A percentile compares a stretch with the other conserved stretches of the same genome.
Conservation (phyloP, 2,888 invertebrate genomes). For the Mongoloraphidia duomilia region DNA sequence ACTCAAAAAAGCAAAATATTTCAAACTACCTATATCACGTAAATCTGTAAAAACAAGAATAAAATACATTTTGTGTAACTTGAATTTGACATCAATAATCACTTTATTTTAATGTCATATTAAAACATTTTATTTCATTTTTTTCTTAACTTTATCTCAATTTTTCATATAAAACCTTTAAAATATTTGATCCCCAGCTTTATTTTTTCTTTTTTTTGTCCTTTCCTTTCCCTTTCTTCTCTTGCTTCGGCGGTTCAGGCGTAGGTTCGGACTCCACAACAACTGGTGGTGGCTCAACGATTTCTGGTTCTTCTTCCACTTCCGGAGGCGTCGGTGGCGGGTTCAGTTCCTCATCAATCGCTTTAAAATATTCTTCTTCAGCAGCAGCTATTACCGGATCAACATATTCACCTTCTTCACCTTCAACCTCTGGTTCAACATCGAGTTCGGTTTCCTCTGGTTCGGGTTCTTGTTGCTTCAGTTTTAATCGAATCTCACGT, state of each 20-base stretch:
- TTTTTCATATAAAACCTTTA: too few species aligned
- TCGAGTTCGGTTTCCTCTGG: conserved; percentile 22
- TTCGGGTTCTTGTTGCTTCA: conserved; percentile 2
- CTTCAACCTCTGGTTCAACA: not conserved
- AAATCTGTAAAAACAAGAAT: too few species aligned
- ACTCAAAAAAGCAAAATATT: too few species aligned
- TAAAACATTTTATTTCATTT: too few species aligned
- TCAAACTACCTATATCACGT: too few species aligned
- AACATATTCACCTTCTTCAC: not conserved
- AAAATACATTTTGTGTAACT: too few species aligned
- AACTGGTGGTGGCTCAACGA: conserved; percentile 2
- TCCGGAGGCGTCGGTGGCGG: conserved; percentile 3
- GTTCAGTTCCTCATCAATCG: conserved; percentile 17
- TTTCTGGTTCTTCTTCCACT: not conserved
- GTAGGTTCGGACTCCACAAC: conserved; percentile 11
- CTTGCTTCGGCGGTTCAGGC: conserved; percentile 9
- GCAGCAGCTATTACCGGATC: conserved; percentile 16
- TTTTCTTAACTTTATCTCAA: too few species aligned
- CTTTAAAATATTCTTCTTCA: conserved; percentile 22
- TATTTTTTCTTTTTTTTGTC: not conserved
- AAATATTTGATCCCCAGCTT: too few species aligned
- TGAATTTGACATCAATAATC: too few species aligned
- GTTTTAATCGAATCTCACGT: conserved; percentile 49
- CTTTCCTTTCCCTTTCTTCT: conserved; percentile 9
- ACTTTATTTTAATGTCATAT: too few species aligned